A percentile compares a stretch with the other conserved stretches of the same genome.
Conservation (phyloP, 1,140 invertebrate genomes). For the Zaprionus lachaisei region DNA sequence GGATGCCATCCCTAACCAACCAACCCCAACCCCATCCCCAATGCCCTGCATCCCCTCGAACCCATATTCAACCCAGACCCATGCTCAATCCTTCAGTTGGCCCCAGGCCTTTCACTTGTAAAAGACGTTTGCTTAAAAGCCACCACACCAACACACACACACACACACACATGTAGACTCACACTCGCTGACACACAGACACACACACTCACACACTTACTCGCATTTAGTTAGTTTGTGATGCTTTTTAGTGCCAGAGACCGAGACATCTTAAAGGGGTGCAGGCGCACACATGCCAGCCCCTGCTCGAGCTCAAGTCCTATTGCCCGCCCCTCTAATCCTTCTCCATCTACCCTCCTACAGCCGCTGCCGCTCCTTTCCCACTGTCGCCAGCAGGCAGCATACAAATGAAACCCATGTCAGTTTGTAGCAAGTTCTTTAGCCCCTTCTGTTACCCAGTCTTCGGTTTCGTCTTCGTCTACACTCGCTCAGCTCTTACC, state of each 20-base stretch:
- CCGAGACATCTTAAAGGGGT: conserved; percentile 78
- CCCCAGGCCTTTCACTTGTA: conserved; percentile 73
- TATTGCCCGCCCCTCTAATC: not conserved
- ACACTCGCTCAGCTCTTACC: conserved; percentile 43
- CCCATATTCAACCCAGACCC: not conserved
- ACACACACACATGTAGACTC: conserved; percentile 31
- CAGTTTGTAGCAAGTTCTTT: conserved; percentile 58
- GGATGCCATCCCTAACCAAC: not conserved
- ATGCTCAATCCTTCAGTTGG: conserved; percentile 30
- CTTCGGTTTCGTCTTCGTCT: conserved; percentile 22
- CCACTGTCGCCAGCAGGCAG: conserved; percentile 73
- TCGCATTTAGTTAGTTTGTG: conserved; percentile 78
- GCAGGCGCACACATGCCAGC: conserved; percentile 47
- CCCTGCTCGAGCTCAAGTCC: conserved; percentile 2
- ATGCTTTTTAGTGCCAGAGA: conserved; percentile 74
- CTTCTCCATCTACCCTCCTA: not conserved
- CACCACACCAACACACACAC: conserved; percentile 54
- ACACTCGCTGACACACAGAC: conserved; percentile 18
- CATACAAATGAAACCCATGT: conserved; percentile 76
- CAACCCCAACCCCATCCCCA: not conserved
- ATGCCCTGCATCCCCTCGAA: not conserved
- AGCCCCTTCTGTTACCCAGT: not conserved
- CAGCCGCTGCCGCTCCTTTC: not conserved
- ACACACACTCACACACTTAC: conserved; percentile 11
- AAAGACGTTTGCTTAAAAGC: conserved; percentile 82